Evolutionary conservation across 2,797 vertebrate genomes (phyloP).

Genomic region (Sebastes itinus): DNA sequence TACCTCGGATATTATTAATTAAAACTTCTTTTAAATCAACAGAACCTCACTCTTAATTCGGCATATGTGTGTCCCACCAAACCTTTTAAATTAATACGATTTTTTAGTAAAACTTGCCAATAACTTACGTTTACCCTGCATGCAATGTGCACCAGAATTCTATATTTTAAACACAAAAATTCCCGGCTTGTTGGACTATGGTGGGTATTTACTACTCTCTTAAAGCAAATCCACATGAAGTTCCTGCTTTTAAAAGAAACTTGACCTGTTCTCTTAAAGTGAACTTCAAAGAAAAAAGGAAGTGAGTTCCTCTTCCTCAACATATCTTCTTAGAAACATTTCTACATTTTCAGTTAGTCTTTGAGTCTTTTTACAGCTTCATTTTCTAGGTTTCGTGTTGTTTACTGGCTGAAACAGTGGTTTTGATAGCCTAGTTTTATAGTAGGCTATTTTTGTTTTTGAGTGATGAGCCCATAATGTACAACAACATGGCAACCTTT

Average conservation of each 20-base stretch:
- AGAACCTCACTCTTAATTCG: neutral
- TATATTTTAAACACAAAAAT: fast-evolving
- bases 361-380: neutral
- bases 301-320: slow-evolving; percentile 39
- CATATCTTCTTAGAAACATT: neutral
- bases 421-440: neutral
- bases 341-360: neutral
- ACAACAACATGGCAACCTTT: neutral
- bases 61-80: neutral
- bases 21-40: neutral
- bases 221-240: neutral
- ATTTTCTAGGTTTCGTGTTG: no score
- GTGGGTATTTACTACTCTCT: neutral
- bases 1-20: neutral
- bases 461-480: neutral
- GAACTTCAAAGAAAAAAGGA: neutral
- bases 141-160: neutral
- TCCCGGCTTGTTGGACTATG: neutral
- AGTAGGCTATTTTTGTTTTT: neutral
- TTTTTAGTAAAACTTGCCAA: neutral
- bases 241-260: neutral
- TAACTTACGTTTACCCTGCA: neutral
- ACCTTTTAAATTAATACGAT: neutral
- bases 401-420: neutral
- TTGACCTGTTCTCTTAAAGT: neutral